Base-by-base conservation (phyloP, 2,113 vertebrate species). In the Phyllostomus discolor region DNA sequence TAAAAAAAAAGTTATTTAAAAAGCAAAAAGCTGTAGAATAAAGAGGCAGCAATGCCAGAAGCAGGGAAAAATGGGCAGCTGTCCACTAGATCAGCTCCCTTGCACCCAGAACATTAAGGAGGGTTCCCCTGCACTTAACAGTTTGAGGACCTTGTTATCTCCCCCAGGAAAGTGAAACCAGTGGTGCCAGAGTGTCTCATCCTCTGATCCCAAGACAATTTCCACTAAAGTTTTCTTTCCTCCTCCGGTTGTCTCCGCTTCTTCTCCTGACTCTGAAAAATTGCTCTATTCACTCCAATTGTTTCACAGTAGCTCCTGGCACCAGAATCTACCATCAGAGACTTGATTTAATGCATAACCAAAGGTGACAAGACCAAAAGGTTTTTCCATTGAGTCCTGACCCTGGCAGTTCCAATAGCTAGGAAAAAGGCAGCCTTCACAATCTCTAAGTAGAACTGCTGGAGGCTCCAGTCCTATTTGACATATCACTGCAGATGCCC, bases 401-500 rank as follows among this genome's bases (percentile, higher is more conserved):
- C 79, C 80, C 83, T 35, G 70, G 35, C 70, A 67, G 33, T 57
- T 19, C 24, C 41, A 41, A 1, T 35, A 38, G 38, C 57, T 10
- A 50, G 66, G 35, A 5, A 80, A 38, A 81, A 93, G 66, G 73
- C 46, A 52, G 59, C 33, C 70, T 43, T 91, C 81, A 41, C 35
- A 20, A 80, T 43, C 64, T 85, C 88, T 48, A 72, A 91, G 41
- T 52, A 46, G 73, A 87, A 88, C 62, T n/a, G 66, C 81, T 78
- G n/a, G 54, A 80, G 90, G 89, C 64, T 28, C 76, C 1, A 0
- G 81, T 67, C 64, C 20, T 31, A 80, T 64, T 22, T 95, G 96
- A 90, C 95, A 93, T 86, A 86, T 94, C 91, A 41, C 90, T 54
- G 81, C 88, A 50, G 72, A 90, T 96, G 15, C 16, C 81, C 91